Evolutionary conservation across 2,113 vertebrate species (phyloP), one percentile per base, ranked within the genome.

Genomic region (Cygnus buccinator): DNA sequence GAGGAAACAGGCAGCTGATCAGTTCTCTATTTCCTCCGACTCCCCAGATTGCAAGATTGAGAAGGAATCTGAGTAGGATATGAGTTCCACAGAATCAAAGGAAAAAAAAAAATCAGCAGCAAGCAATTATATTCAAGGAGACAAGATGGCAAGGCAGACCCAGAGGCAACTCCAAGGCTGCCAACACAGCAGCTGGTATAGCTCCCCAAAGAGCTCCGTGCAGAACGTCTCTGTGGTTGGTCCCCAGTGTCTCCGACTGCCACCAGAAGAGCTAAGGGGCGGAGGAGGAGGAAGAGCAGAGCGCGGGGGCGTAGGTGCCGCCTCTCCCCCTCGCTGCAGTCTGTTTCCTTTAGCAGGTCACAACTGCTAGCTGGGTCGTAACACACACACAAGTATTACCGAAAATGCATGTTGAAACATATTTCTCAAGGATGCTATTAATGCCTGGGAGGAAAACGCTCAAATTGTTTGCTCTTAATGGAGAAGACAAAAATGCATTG

Each of bases 341-440:
- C 93, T 95, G 97, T 41, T 92, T 93, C 39, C 31, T 91, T 76
- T 29, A 46, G 84, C 75, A 61, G 92, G 94, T 90, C 95, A 76
- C 84, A 43, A 62, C 76, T 83, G 87, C 92, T 87, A 52, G 89
- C 91, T 95, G 90, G 82, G 85, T 87, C 90, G 26, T 68, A 90
- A 63, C 59, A 8, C 41, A 23, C 48, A 35, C 4, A 52, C 82
- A 80, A 43, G 50, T 13, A 16, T 46, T 74, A 73, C 73, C 71
- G 81, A 75, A 97, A 96, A 87, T 75, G 89, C 95, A 33, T 35
- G 94, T 95, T 82, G 94, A 68, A 86, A 90, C 93, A 33, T 94
- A 96, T 98, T 98, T 98, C 91, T 95, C 84, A 20, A 81, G 83
- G 66, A 92, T 65, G 92, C 75, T 97, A 31, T 94, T 93, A 88